These are phyloP conservation scores for Steinernema carpocapsae DNA, from an alignment of 2,888 invertebrate genomes.

Conservation along the genomic window DNA sequence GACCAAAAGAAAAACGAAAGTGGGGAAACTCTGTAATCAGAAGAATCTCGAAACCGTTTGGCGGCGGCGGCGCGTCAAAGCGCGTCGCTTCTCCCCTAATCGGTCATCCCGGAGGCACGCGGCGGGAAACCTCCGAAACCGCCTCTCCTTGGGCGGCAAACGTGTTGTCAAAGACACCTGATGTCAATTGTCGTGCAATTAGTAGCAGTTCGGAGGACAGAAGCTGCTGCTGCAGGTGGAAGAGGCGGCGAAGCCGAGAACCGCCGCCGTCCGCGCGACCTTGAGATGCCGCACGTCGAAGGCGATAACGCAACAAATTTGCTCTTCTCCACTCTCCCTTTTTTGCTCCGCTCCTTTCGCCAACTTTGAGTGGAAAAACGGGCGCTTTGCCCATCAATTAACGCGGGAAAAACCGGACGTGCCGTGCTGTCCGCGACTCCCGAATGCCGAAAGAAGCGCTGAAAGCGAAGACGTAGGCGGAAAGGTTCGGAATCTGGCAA, in stretches of 20 bases:
- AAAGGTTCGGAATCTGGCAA: background rate
- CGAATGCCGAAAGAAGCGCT: background rate
- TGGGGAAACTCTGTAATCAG: background rate
- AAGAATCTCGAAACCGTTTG: conserved; percentile 1
- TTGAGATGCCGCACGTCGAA: conserved; percentile 21
- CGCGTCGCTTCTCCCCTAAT: background rate
- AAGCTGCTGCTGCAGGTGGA: background rate
- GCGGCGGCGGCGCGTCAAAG: background rate
- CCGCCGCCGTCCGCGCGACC: conserved; percentile 16
- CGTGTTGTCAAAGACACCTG: background rate
- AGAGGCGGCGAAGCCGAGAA: background rate
- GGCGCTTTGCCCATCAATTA: conserved; percentile 34
- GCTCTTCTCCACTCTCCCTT: background rate
- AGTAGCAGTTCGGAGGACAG: conserved; percentile 3
- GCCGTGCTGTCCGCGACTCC: background rate
- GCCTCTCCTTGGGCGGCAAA: conserved; percentile 4
- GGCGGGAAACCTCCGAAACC: background rate
- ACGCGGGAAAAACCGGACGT: conserved; percentile 35
- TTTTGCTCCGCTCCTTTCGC: conserved; percentile 18
- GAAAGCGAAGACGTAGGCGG: background rate
- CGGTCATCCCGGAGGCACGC: conserved; percentile 8
- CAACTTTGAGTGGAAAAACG: conserved; percentile 16
- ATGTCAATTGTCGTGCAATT: conserved; percentile 32
- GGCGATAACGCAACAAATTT: conserved; percentile 35
- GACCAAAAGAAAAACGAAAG: conserved; percentile 1